Evolutionary conservation across 2,888 invertebrate genomes (phyloP).

Genomic region (Nymphalis urticae): DNA sequence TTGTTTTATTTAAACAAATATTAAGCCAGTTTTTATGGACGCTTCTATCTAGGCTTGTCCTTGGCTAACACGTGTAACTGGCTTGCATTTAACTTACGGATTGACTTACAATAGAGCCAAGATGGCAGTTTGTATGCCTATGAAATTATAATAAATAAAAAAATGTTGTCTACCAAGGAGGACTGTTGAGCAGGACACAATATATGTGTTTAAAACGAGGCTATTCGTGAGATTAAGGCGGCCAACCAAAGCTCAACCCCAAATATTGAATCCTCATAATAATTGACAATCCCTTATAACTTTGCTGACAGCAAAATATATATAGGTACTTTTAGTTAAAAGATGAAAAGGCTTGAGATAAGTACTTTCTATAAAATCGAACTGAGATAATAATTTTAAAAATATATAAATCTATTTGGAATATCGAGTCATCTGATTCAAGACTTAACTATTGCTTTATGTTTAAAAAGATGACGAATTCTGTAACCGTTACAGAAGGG

Average conservation of each 20-base stretch:
- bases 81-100: conserved; percentile 25
- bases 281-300: no score
- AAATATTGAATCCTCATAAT: no score
- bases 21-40: conserved; percentile 31
- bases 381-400: no score
- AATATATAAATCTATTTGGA: no score
- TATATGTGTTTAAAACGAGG: no score
- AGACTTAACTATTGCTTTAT: conserved; percentile 20
- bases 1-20: conserved; percentile 30
- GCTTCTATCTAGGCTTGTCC: conserved; percentile 45
- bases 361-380: no score
- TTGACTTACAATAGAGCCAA: conserved; percentile 31
- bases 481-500: conserved; percentile 20
- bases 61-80: conserved; percentile 45
- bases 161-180: neutral
- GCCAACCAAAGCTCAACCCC: no score
- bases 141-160: conserved; percentile 1
- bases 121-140: conserved; percentile 11
- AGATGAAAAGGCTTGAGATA: no score
- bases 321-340: no score
- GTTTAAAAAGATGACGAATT: conserved; percentile 17
- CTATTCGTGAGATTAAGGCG: no score
- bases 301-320: no score
- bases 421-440: conserved; percentile 15
- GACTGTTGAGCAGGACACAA: no score